Evolutionary conservation across 2,113 vertebrate species (phyloP).

Genomic region (Podarcis raffonei): DNA sequence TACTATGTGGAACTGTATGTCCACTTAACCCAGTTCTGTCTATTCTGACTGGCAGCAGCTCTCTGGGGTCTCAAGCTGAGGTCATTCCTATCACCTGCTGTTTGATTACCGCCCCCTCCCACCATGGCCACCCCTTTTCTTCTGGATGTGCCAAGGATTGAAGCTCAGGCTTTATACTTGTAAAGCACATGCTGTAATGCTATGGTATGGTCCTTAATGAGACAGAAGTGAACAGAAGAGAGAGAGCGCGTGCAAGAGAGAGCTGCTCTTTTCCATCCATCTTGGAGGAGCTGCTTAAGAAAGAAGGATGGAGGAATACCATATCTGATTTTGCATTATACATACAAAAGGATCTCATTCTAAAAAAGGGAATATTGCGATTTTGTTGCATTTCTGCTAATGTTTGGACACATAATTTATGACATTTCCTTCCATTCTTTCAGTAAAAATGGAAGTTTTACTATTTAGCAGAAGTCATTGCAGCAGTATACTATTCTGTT

Average conservation of each 20-base stretch:
- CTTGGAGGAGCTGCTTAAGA: not conserved
- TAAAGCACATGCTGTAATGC: not conserved
- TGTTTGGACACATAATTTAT: too few species aligned
- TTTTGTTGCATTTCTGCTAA: not conserved
- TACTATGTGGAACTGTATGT: not conserved
- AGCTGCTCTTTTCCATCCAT: too few species aligned
- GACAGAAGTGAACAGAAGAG: not conserved
- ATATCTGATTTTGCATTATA: too few species aligned
- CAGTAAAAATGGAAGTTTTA: not conserved
- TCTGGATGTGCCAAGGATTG: not conserved
- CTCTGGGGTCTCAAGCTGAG: not conserved
- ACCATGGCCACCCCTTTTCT: not conserved
- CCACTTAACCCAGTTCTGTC: not conserved
- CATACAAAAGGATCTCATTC: not conserved
- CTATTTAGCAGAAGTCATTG: not conserved
- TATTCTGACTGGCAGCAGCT: not conserved
- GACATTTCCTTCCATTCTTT: too few species aligned
- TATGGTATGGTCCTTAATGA: not conserved
- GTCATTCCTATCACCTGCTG: not conserved
- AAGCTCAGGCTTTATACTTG: not conserved
- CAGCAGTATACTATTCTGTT: not conserved
- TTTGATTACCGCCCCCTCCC: too few species aligned
- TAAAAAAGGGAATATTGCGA: not conserved
- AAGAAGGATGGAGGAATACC: not conserved
- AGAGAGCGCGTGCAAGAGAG: fast-evolving